These are phyloP conservation scores for Eleginops maclovinus DNA, from an alignment of 2,113 vertebrate species.

Conservation along the genomic window DNA sequence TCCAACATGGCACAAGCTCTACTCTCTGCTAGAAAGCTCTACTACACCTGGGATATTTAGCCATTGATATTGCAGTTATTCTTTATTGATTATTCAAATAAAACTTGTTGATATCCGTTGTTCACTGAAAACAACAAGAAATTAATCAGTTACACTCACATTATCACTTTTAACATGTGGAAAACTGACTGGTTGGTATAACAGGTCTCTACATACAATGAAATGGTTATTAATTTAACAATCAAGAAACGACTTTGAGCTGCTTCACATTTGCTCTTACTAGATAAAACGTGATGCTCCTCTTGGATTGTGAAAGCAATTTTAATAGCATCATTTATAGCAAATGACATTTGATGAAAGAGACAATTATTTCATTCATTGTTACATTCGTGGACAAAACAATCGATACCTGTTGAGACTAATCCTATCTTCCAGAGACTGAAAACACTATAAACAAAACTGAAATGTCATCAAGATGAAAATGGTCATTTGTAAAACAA, in stretches of 20 bases:
- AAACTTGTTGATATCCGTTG: conserved; percentile 18
- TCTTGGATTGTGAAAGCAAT: conserved; percentile 16
- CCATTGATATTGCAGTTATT: background rate
- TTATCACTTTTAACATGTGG: conserved; percentile 29
- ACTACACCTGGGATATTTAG: background rate
- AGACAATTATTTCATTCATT: conserved; percentile 33
- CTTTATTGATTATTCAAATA: conserved; percentile 4
- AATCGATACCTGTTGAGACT: conserved; percentile 49
- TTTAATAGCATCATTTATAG: conserved; percentile 32
- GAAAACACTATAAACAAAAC: background rate
- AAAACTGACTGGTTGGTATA: conserved; percentile 26
- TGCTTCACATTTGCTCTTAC: background rate
- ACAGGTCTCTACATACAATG: conserved; percentile 23
- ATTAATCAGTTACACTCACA: conserved; percentile 31
- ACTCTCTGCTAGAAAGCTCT: background rate
- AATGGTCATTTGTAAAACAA: background rate
- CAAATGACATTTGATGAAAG: conserved; percentile 3
- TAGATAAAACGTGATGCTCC: conserved; percentile 1
- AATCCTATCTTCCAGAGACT: conserved; percentile 21
- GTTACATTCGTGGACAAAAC: conserved; percentile 8
- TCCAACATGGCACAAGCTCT: background rate
- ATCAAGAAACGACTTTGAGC: conserved; percentile 44
- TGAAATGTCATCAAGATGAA: background rate
- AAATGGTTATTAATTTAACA: conserved; percentile 28
- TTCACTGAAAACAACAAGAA: conserved; percentile 42